Base-by-base conservation (phyloP, 2,797 vertebrate species). In the Rhinatrema bivittatum region DNA sequence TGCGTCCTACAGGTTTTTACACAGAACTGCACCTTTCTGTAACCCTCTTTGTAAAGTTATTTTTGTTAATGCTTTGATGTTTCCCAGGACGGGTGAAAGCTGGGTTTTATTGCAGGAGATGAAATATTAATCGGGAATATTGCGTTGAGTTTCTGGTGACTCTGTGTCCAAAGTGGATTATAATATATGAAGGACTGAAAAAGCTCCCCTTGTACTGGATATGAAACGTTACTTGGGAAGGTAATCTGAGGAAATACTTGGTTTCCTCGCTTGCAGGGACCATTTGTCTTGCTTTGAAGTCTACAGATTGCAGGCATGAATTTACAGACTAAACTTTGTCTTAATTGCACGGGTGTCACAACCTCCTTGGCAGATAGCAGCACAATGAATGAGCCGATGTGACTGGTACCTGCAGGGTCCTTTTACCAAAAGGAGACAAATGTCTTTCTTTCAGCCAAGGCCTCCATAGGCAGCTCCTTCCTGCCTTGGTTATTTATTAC, bases 361-460 rank as follows among this genome's bases (percentile, higher is more conserved):
- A 49, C 68, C 62, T 77, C 40, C 42, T 61, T 64, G 74, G 78
- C 81, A 78, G 76, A 73, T 61, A 57, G 59, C 52, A 50, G 66
- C 10, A 36, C 75, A 29, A 68, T 68, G 78, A 66, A 60, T 67
- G 68, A 70, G 74, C 29, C 62, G 4, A 10, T 50, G 20, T 65
- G 62, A 57, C 68, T 25, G 23, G 16, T 66, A 60, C 75, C 79
- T 79, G 35, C 68, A 69, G 77, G 67, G n/a, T 76, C 73, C 67
- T 76, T 61, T 39, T 44, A 50, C 70, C 72, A 70, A 80, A 84
- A 79, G 80, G 75, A 84, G 79, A 85, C 81, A 78, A 64, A 85
- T 85, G 42, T 53, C 62, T 47, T 67, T 65, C 57, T 46, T 32
- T 20, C 46, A 70, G 65, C 63, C 68, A 50, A 3, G 40, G 58